Conservation (phyloP, 2,888 invertebrate species). For the Pammene aurita region DNA sequence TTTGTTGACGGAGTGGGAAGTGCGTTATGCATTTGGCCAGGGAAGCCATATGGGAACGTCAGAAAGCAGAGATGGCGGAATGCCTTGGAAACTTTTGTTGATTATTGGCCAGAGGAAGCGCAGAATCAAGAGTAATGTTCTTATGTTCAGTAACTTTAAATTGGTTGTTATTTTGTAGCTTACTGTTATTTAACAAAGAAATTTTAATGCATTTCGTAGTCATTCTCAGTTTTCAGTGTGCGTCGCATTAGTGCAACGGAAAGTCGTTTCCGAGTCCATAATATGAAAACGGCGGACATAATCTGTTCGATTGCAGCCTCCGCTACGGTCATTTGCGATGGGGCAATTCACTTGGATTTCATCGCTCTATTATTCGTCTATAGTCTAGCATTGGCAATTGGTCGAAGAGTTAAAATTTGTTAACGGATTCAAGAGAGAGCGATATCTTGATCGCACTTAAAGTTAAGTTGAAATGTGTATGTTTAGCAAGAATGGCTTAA, state of each 20-base stretch:
- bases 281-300: constrained; percentile 48
- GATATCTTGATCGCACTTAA: no score
- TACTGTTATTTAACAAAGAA: neutral
- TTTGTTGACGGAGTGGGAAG: no score
- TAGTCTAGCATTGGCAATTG: neutral
- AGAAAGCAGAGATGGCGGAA: no score
- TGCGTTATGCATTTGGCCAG: no score
- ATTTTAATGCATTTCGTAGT: neutral
- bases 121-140: no score
- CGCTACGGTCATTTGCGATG: constrained; percentile 37
- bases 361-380: constrained; percentile 40
- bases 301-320: constrained; percentile 71
- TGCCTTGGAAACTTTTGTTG: no score
- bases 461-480: no score
- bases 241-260: constrained; percentile 29
- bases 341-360: constrained; percentile 61
- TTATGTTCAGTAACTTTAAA: no score
- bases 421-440: neutral
- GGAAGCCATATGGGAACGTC: no score
- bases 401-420: neutral
- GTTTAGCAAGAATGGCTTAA: no score
- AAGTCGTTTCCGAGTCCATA: constrained; percentile 42
- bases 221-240: neutral
- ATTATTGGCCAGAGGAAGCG: no score
- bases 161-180: no score